These are phyloP conservation scores for Galerucella calmariensis DNA, from an alignment of 2,888 invertebrate species.

Conservation along the genomic window DNA sequence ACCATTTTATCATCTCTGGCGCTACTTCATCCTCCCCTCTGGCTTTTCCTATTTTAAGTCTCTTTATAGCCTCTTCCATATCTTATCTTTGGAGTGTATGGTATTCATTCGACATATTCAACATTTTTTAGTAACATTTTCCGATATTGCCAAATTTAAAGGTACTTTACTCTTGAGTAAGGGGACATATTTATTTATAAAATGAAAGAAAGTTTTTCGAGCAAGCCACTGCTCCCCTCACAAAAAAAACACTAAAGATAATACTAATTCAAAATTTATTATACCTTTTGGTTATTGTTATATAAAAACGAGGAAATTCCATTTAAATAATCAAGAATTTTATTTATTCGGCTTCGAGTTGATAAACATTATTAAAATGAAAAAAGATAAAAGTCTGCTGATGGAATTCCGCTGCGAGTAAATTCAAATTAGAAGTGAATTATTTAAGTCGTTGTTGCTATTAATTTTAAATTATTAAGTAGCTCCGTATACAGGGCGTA, in stretches of 20 bases:
- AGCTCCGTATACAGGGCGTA: not conserved
- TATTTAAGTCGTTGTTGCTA: not conserved
- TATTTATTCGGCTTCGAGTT: not conserved
- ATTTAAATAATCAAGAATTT: not conserved
- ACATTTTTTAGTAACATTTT: no score
- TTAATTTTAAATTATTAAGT: not conserved
- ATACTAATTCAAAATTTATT: constrained; percentile 3
- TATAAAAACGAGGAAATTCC: constrained; percentile 4
- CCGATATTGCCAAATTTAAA: no score
- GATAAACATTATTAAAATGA: not conserved
- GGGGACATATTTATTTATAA: no score
- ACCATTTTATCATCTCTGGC: no score
- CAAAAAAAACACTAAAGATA: not conserved
- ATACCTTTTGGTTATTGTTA: not conserved
- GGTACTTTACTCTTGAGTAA: no score
- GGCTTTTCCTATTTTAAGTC: no score
- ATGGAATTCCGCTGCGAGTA: not conserved
- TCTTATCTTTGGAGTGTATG: no score
- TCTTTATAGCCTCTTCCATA: no score
- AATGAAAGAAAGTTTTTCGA: not conserved
- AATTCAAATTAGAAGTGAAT: not conserved
- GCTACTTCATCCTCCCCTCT: no score
- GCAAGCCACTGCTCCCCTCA: not conserved
- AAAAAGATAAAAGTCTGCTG: not conserved
- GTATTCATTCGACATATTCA: no score